Conservation (phyloP, 2,888 invertebrate species). For the Ormyrus nitidulus region DNA sequence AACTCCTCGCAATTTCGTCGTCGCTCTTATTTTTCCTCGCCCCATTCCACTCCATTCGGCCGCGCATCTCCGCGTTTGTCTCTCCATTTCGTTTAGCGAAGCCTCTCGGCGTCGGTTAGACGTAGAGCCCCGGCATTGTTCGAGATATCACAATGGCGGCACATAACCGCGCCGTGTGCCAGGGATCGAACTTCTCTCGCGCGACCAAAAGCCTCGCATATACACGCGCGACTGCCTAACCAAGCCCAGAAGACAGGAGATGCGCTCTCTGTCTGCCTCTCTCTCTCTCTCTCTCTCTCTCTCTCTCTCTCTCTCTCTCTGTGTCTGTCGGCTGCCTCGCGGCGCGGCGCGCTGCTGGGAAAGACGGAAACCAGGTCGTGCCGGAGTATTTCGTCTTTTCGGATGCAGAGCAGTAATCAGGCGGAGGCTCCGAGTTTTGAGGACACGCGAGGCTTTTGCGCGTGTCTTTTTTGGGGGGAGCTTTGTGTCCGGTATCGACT, state of each 20-base stretch:
- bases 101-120: constrained; percentile 1
- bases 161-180: constrained; percentile 64
- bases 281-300: neutral
- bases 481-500: neutral
- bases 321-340: constrained; percentile 16
- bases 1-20: no score
- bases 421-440: neutral
- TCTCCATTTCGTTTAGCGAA: constrained; percentile 26
- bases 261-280: neutral
- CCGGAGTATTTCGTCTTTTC: constrained; percentile 7
- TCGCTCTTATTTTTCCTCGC: no score
- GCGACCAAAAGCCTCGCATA: neutral
- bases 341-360: neutral
- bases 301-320: constrained; percentile 23
- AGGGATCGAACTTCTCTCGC: constrained; percentile 55
- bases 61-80: constrained; percentile 2
- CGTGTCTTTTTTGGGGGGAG: neutral
- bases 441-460: neutral
- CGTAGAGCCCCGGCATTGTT: constrained; percentile 64
- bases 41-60: constrained; percentile 10
- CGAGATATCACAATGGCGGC: constrained; percentile 70
- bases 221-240: neutral
- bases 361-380: constrained; percentile 38
- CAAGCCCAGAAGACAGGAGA: neutral
- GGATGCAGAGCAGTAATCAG: constrained; percentile 16